Percentiles rank a stretch among this genome's conserved stretches.
Evolutionary conservation across 2,797 vertebrate species (phyloP).

Genomic region (Cheirogaleus major): DNA sequence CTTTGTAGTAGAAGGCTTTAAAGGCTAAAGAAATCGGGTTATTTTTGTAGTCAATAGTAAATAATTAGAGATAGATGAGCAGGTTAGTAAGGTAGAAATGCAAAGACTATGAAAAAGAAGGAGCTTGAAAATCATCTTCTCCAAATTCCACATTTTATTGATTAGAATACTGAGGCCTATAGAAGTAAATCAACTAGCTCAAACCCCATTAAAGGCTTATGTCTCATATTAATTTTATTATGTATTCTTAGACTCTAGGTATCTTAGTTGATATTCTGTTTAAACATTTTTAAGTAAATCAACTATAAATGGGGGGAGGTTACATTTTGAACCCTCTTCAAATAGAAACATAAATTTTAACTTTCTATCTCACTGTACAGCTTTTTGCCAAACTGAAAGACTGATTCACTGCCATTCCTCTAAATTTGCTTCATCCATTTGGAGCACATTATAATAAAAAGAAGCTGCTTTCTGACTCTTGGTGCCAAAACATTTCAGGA

Average conservation of each 20-base stretch:
- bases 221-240: not conserved
- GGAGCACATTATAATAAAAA: not conserved
- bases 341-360: constrained; percentile 49
- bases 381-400: not conserved
- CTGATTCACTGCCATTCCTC: not conserved
- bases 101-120: not conserved
- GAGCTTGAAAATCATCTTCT: not conserved
- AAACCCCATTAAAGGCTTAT: not conserved
- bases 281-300: constrained; percentile 45
- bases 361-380: not conserved
- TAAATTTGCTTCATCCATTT: not conserved
- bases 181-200: not conserved
- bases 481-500: constrained; percentile 38
- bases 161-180: not conserved
- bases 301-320: not conserved
- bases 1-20: not conserved
- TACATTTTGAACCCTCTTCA: constrained; percentile 39
- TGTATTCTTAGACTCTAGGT: not conserved
- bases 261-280: not conserved
- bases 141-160: not conserved
- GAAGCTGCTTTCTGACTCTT: constrained; percentile 32
- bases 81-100: not conserved
- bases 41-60: not conserved
- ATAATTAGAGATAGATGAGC: not conserved
- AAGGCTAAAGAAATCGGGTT: not conserved